Base-by-base conservation (phyloP, 1,140 invertebrate genomes). In the Eupeodes corollae region DNA sequence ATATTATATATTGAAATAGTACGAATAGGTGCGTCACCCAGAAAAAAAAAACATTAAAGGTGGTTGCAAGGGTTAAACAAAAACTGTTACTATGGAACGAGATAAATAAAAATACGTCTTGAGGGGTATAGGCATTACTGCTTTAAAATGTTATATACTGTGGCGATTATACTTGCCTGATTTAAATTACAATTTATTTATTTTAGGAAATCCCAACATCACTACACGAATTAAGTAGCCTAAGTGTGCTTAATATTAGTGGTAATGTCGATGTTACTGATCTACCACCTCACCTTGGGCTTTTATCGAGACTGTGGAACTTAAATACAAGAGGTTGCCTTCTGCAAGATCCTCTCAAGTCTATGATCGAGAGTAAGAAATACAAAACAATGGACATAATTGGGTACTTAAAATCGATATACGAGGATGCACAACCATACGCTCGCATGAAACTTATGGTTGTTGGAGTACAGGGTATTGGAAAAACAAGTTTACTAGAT, bases 401-500 rank as follows among this genome's bases (percentile, higher is more conserved):
- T 32, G 91, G 91, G 0, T 98, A 97, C 70, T 75, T 99, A 1
- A 92, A 95, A 64, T 87, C 83, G 1, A 83, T 91, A 40, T 70
- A 91, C 40, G 85, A 91, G 63, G 85, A 98, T 70, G 92, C 94
- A 0, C 84, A 86, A 61, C 86, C 91, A 0, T 98, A 98, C 69
- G 87, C 91, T 6, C 74, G 91, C 34, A 91, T 99, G 84, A 98
- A 98, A 65, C 73, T 99, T 3, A 98, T 99, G 94, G 83, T 99
- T 40, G 92, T 98, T 13, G 96, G 96, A 0, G 80, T 90, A 10
- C 88, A 95, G 63, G 89, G 88, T 12, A 90, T 90, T 48, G 74
- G 92, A 0, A 97, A 97, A 69, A 98, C 94, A 1, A 92, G 91
- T 42, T 69, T 98, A 5, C 69, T 98, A 11, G 86, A 93, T 51